These are phyloP conservation scores for Hippoglossus hippoglossus DNA, from an alignment of 2,797 vertebrate species.

Conservation along the genomic window DNA sequence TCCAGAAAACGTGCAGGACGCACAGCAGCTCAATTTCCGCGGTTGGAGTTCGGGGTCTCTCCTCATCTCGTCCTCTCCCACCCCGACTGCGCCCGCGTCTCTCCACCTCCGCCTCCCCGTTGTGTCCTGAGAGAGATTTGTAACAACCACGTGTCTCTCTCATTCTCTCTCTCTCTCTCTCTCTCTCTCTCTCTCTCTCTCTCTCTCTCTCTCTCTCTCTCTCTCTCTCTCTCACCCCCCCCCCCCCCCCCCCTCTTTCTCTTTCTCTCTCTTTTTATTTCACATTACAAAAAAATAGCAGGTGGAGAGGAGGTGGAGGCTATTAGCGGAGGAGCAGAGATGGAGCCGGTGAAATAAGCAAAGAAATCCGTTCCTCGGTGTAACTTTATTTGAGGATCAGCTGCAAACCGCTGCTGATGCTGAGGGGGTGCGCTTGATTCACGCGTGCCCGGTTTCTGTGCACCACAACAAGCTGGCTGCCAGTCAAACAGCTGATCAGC, in stretches of 20 bases:
- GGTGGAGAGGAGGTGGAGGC: slow-evolving; percentile 19
- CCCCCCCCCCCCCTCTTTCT: no score
- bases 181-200: neutral
- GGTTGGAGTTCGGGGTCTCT: slow-evolving; percentile 59
- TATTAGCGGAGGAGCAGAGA: slow-evolving; percentile 31
- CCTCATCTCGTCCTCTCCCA: slow-evolving; percentile 71
- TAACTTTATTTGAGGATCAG: slow-evolving; percentile 5
- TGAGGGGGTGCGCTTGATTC: neutral
- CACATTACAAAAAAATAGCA: slow-evolving; percentile 46
- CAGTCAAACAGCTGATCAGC: slow-evolving; percentile 8
- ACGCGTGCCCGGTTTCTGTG: slow-evolving; percentile 7
- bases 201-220: neutral
- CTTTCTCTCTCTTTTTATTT: slow-evolving; percentile 29
- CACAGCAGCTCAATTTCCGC: slow-evolving; percentile 52
- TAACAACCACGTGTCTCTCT: slow-evolving; percentile 80
- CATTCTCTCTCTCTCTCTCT: slow-evolving; percentile 40
- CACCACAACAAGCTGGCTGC: slow-evolving; percentile 5
- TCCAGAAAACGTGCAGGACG: slow-evolving; percentile 34
- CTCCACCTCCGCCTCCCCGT: slow-evolving; percentile 76
- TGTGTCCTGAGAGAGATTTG: slow-evolving; percentile 75
- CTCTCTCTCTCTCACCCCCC: no score
- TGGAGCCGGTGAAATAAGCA: slow-evolving; percentile 10
- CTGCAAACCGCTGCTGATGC: neutral
- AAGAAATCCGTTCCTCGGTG: neutral
- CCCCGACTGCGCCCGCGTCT: slow-evolving; percentile 76